Evolutionary conservation across 2,797 vertebrate species (phyloP), one percentile per base, ranked within the genome.

Genomic region (Enteromius treurensis): DNA sequence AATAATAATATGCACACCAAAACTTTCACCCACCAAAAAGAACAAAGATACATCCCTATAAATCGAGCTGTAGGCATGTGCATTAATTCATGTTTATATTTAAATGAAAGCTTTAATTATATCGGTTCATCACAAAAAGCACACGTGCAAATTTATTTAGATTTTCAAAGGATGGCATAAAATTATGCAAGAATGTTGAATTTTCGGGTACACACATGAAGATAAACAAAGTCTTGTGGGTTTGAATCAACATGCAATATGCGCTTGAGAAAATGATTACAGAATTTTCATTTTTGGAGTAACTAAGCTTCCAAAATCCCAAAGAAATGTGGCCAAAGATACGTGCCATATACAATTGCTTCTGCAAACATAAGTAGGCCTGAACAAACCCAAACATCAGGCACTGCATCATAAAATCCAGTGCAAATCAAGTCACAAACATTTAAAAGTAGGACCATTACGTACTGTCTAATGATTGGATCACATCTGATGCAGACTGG

Each of bases 341-440:
- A 47, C 23, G 55, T 19, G 45, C 13, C 1, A 70, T 45, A 67
- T 23, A n/a, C 70, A 70, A 68, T 21, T 53, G 37, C 55, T 21
- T 45, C 5, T 34, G 37, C 34, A 11, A 68, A 80, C 23, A 40
- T 60, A 80, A 4, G 37, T 42, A 58, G 21, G 21, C 19, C 3
- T 45, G 79, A 11, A 70, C 23, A 80, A 77, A 64, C 29, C 21
- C 64, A 68, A 29, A 21, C n/a, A 68, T 42, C 40, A 80, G 26
- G 6, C 53, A 60, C 7, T 32, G 19, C 14, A 60, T 42, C 23
- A 32, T 11, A 58, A 21, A 55, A 55, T 42, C 23, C 17, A 71
- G 26, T 49, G 2, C 10, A 55, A 4, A 3, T 23, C n/a, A 69
- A 23, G 21, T 40, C 32, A 17, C 2, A 8, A 9, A 55, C 5